Evolutionary conservation across 2,888 invertebrate genomes (phyloP), one percentile per base, ranked within the genome.

Genomic region (Sympetrum striolatum): DNA sequence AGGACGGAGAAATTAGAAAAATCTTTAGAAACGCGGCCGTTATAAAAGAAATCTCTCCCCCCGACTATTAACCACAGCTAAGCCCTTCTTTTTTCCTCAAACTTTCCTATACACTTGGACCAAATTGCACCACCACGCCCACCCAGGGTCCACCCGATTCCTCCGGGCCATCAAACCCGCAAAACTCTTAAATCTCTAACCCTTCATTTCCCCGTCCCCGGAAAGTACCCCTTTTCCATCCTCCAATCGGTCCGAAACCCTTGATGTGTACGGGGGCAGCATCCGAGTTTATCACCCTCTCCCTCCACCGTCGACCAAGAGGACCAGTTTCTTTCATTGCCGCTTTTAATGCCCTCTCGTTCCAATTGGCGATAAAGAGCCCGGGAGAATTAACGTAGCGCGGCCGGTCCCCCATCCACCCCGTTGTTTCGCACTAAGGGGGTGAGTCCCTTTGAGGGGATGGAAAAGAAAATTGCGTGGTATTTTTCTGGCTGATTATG

Each of bases 331-430:
- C 48, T 81, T 81, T 81, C 81, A 81, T 81, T 81, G 25, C 81
- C 81, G 44, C 81, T 44, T 81, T 48, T 81, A 81, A 81, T 48
- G 48, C 25, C 25, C 81, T 48, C 44, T 44, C 44, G 10, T 25
- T 25, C 81, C 81, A 39, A 81, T 25, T n/a, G 81, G 81, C 48
- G 81, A 81, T 81, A 81, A 81, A 81, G 81, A 81, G 81, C n/a
- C 39, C n/a, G 44, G 5, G 39, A 39, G 39, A 81, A 44, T 81
- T 81, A 81, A 81, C 81, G 81, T 39, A n/a, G 81, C 81, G 44
- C 22, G 25, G 73, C 31, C 73, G 73, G 25, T 25, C 25, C 25
- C n/a, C 5, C n/a, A 8, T 6, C 64, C 64, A 2, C 25, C 31
- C 31, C 53, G 53, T 53, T 53, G 53, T 53, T 53, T 53, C 53